These are phyloP conservation scores for Pseudococcus viburni DNA, from an alignment of 2,888 invertebrate species.

Conservation along the genomic window DNA sequence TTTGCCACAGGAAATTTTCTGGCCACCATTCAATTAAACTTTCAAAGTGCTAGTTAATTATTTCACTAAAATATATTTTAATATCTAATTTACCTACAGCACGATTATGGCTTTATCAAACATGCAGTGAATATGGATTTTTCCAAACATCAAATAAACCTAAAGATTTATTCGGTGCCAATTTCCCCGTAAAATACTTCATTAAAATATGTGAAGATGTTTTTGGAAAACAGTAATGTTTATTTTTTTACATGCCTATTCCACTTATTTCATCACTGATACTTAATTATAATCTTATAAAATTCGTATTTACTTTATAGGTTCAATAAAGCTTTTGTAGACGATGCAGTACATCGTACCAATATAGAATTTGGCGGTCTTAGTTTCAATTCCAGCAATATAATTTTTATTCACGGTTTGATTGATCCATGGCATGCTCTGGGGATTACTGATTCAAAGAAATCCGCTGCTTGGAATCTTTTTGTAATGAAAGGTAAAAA, in stretches of 20 bases:
- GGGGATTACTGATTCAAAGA: conserved; percentile 77
- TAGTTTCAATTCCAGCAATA: conserved; percentile 79
- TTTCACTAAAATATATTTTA: background rate
- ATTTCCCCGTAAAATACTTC: conserved; percentile 84
- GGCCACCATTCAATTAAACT: no score
- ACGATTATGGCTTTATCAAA: conserved; percentile 95
- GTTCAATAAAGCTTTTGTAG: conserved; percentile 77
- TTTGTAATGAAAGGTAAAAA: conserved; percentile 84
- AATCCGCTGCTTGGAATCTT: conserved; percentile 75
- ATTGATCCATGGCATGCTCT: conserved; percentile 91
- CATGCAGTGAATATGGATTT: conserved; percentile 96
- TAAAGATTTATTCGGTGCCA: conserved; percentile 79
- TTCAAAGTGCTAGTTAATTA: no score
- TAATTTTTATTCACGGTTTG: conserved; percentile 90
- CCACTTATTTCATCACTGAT: no score
- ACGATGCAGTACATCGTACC: conserved; percentile 78
- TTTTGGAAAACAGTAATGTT: conserved; percentile 80
- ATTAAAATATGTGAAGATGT: conserved; percentile 86
- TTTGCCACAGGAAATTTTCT: no score
- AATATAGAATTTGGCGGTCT: conserved; percentile 87
- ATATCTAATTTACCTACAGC: conserved; percentile 71
- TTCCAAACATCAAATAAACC: conserved; percentile 87
- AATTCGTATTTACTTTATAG: conserved; percentile 70
- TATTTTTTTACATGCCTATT: conserved; percentile 5
- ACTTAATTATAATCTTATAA: no score